Evolutionary conservation across 2,888 invertebrate genomes (phyloP).

Genomic region (Rugalucina vietnamica): DNA sequence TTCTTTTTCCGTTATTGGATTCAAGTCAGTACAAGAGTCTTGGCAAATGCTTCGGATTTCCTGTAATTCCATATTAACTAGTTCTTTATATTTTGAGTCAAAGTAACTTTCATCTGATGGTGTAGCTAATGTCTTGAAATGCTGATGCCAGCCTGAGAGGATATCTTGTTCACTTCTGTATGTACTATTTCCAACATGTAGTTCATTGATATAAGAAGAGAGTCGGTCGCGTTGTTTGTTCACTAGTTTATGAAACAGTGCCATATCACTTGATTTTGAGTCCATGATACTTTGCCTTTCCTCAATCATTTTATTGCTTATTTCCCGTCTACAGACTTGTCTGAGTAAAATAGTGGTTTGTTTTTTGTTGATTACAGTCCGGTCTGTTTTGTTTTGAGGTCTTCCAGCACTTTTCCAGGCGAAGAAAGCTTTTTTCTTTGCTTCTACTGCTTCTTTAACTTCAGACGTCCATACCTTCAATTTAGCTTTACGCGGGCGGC

Average conservation of each 20-base stretch:
- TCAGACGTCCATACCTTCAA: neutral
- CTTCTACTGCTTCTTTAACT: neutral
- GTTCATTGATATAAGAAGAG: neutral
- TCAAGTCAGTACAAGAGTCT: neutral
- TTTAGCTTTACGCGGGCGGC: neutral
- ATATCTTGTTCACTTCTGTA: neutral
- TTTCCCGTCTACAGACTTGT: neutral
- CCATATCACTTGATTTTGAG: neutral
- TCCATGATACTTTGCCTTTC: neutral
- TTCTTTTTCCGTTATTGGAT: neutral
- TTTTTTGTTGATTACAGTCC: neutral
- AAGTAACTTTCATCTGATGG: neutral
- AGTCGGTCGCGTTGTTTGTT: neutral
- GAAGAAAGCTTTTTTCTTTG: neutral
- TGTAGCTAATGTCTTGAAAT: neutral
- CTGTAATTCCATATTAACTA: neutral
- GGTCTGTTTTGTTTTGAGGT: neutral
- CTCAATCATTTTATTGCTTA: neutral
- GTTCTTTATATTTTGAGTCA: neutral
- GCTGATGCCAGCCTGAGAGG: neutral
- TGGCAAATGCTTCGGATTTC: neutral
- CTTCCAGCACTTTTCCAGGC: neutral
- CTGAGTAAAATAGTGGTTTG: neutral
- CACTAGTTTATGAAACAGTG: slow-evolving; percentile 14
- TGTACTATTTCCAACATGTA: neutral